Evolutionary conservation across 2,113 vertebrate genomes (phyloP), one percentile per base, ranked within the genome.

Genomic region (Aegotheles bennettii): DNA sequence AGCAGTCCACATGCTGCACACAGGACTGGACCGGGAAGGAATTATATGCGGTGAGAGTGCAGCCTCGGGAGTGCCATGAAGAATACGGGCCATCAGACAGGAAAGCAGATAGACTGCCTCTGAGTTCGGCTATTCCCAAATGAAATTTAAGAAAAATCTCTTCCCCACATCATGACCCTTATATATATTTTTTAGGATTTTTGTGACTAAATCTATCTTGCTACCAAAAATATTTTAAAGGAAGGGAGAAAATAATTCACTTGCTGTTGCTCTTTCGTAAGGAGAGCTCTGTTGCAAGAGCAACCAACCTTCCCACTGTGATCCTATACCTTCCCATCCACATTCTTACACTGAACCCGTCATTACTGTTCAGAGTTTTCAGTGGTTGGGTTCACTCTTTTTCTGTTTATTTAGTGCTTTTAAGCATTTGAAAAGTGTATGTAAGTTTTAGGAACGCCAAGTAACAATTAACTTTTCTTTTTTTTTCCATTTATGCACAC

Each of bases 141-240:
- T 26, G 87, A 97, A 96, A 96, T 78, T 69, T 43, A 70, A 96
- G 83, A 80, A 67, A 94, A 74, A 60, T 64, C 67, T 95, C 81
- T 83, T 78, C 63, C 82, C 51, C 20, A 48, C 76, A 56, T 61
- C 91, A 24, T 45, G 68, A 92, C 87, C 80, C 90, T 88, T 77
- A 87, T 82, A 90, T 87, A 43, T 87, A 56, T 56, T 96, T 87
- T 74, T 61, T 29, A 64, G 79, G 84, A 71, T 78, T 93, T 88
- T 40, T 59, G 83, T 76, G 51, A 69, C 63, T 93, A 89, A 74
- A 88, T 84, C 61, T 59, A 64, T 94, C 93, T 96, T 81, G 70
- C 84, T 91, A 94, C 84, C 93, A 93, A 96, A 96, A 94, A 92
- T 76, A n/a, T 91, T 80, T 93, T 77, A 80, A 94, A 89, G 47